A percentile compares a stretch with the other conserved stretches of the same genome.
phyloP scores from a whole-genome alignment of 2,113 vertebrate genomes.

The Protobothrops mucrosquamatus region DNA sequence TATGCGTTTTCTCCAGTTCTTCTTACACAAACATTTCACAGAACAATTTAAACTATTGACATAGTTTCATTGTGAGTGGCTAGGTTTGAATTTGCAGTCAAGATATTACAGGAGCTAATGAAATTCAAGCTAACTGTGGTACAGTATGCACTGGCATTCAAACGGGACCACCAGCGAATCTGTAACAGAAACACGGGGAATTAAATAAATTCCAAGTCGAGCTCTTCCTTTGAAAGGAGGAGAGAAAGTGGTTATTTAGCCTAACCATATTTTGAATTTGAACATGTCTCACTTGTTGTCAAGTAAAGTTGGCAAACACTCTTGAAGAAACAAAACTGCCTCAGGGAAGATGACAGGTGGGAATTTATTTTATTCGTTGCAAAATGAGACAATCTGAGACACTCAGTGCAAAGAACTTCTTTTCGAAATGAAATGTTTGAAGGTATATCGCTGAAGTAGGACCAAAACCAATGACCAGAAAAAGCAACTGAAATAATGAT shows the following conservation, averaged over 20 bases:
- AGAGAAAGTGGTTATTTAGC: slow-evolving; percentile 58
- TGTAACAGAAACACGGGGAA: slow-evolving; percentile 49
- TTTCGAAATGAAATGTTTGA: slow-evolving; percentile 41
- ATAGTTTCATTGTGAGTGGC: slow-evolving; percentile 24
- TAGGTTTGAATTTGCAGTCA: slow-evolving; percentile 52
- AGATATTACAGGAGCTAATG: slow-evolving; percentile 52
- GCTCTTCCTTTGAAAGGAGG: slow-evolving; percentile 45
- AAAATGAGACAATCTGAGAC: slow-evolving; percentile 39
- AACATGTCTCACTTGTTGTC: slow-evolving; percentile 65
- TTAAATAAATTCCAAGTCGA: slow-evolving; percentile 54
- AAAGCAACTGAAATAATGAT: neutral
- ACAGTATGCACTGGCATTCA: slow-evolving; percentile 44
- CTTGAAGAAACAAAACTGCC: slow-evolving; percentile 64
- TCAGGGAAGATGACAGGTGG: slow-evolving; percentile 54
- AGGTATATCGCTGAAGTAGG: slow-evolving; percentile 33
- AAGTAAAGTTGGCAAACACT: slow-evolving; percentile 64
- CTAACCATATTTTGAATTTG: slow-evolving; percentile 60
- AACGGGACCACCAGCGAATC: slow-evolving; percentile 69
- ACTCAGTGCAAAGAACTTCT: slow-evolving; percentile 59
- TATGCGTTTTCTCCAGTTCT: slow-evolving; percentile 59
- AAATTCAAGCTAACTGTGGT: slow-evolving; percentile 56
- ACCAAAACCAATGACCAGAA: slow-evolving; percentile 14
- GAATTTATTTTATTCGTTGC: slow-evolving; percentile 64
- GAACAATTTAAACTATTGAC: slow-evolving; percentile 54
- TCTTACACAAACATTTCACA: slow-evolving; percentile 50